Evolutionary conservation across 2,888 invertebrate species (phyloP).

Genomic region (Hydropsyche betteni): DNA sequence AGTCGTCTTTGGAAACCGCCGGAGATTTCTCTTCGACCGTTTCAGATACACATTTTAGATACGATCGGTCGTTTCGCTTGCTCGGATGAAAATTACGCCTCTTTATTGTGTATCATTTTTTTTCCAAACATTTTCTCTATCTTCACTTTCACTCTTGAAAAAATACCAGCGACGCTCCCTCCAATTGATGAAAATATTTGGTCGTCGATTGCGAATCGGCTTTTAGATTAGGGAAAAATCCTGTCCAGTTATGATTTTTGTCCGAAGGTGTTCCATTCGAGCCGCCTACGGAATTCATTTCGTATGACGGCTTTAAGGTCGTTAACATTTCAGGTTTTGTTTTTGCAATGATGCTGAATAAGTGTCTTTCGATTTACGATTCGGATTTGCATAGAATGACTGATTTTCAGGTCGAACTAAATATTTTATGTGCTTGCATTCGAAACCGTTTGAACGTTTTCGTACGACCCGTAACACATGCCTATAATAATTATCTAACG

Average conservation of each 20-base stretch:
- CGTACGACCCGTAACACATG: constrained; percentile 13
- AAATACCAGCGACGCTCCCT: background rate
- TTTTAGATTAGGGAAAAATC: too few species aligned
- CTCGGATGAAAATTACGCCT: constrained; percentile 12
- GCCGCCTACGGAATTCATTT: constrained; percentile 8
- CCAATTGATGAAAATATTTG: background rate
- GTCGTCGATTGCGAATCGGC: too few species aligned
- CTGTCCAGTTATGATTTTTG: too few species aligned
- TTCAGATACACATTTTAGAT: constrained; percentile 8
- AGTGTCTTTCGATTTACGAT: too few species aligned
- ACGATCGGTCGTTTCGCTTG: constrained; percentile 15
- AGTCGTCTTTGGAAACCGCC: background rate
- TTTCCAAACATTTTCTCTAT: background rate
- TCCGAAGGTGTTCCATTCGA: constrained; percentile 1
- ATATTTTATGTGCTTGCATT: background rate
- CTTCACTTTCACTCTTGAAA: background rate
- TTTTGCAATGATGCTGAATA: constrained; percentile 2
- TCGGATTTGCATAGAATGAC: too few species aligned
- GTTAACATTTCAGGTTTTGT: constrained; percentile 19
- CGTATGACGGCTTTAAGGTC: constrained; percentile 13
- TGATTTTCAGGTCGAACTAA: background rate
- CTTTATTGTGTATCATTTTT: background rate
- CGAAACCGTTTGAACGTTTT: background rate
- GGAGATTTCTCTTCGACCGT: constrained; percentile 1
- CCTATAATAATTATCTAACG: too few species aligned